phyloP scores from a whole-genome alignment of 2,113 vertebrate genomes.

The Murina feae region DNA sequence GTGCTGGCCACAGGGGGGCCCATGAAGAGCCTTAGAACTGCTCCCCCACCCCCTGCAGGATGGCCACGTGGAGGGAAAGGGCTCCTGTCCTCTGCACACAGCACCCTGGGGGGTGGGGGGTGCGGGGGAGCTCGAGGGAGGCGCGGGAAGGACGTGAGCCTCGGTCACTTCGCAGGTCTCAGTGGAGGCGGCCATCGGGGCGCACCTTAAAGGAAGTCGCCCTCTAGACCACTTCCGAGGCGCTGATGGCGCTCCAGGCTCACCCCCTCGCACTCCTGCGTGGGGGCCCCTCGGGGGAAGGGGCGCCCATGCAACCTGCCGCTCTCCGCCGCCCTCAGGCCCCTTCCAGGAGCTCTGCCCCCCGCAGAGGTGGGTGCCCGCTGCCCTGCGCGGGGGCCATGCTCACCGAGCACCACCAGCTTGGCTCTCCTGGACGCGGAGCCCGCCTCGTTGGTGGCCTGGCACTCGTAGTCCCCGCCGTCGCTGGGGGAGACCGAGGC shows the following conservation, averaged over 20 bases:
- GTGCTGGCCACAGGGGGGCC: not conserved
- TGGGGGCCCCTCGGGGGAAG: not conserved
- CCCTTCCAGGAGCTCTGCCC: not conserved
- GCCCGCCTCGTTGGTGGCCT: constrained; percentile 88
- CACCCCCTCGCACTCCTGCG: not conserved
- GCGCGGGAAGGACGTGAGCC: too few species aligned
- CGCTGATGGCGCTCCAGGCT: too few species aligned
- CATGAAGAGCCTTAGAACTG: not conserved
- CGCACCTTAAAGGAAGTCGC: not conserved
- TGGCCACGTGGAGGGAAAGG: not conserved
- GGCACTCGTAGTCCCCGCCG: constrained; percentile 87
- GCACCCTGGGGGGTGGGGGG: not conserved
- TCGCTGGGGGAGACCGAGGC: constrained; percentile 80
- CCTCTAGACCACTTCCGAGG: not conserved
- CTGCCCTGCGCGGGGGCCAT: not conserved
- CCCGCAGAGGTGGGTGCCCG: fast-evolving
- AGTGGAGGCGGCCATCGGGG: fast-evolving
- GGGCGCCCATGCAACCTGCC: not conserved
- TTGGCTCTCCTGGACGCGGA: constrained; percentile 83
- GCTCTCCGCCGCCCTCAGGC: not conserved
- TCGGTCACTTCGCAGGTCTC: too few species aligned
- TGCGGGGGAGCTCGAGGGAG: not conserved
- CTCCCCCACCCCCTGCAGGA: not conserved
- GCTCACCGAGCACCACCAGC: constrained; percentile 87
- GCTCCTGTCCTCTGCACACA: not conserved